These are phyloP conservation scores for Tachysurus fulvidraco DNA, from an alignment of 2,113 vertebrate genomes.

Conservation along the genomic window DNA sequence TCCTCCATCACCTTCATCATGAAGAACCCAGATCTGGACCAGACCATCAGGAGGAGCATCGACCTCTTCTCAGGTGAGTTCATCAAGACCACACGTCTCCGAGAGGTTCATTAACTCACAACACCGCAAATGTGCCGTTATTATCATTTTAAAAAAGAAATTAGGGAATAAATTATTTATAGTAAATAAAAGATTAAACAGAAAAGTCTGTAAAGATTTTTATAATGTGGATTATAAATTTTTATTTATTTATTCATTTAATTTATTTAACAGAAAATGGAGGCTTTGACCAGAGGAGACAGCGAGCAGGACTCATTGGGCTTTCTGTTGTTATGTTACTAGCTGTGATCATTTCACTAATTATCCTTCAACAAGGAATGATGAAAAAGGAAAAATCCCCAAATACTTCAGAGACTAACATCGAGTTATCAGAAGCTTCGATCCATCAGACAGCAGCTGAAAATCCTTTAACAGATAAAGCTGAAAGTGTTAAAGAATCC, in stretches of 20 bases:
- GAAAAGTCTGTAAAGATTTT: not conserved
- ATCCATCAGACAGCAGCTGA: not conserved
- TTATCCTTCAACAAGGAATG: not conserved
- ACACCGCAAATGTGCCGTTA: not conserved
- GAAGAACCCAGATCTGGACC: conserved; percentile 44
- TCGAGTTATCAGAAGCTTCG: not conserved
- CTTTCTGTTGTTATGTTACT: not conserved
- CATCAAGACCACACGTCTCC: not conserved
- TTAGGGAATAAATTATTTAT: too few relatives aligned
- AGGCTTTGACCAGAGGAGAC: not conserved
- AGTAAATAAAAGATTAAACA: too few relatives aligned
- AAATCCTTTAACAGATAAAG: not conserved
- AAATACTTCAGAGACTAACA: not conserved
- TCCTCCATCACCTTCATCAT: conserved; percentile 53
- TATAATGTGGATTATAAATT: too few relatives aligned
- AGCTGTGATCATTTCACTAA: not conserved
- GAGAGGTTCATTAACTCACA: not conserved
- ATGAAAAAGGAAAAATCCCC: not conserved
- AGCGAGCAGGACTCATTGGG: not conserved
- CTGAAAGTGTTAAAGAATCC: not conserved
- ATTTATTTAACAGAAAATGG: not conserved
- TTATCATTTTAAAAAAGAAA: not conserved
- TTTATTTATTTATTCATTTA: too few relatives aligned
- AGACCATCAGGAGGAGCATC: conserved; percentile 56
- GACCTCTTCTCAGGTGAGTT: conserved; percentile 44